Evolutionary conservation across 2,888 invertebrate species (phyloP), one percentile per base, ranked within the genome.

Genomic region (Apotomis betuletana): DNA sequence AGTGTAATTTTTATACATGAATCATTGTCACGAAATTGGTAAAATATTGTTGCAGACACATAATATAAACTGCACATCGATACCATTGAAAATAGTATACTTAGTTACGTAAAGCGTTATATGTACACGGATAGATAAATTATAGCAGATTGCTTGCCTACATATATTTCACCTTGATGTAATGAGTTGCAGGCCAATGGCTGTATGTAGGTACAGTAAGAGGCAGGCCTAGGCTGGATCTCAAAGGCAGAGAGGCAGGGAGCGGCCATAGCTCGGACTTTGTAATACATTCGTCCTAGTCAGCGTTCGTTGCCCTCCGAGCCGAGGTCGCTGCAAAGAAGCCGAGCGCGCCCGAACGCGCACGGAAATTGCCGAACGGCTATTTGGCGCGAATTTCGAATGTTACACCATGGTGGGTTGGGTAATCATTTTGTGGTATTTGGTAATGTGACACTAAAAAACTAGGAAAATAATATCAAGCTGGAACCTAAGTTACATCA

Each of bases 231-330:
- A 91, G 89, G 87, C 87, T 88, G 87, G 90, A 91, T 91, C 90
- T 92, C 85, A 86, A 86, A 88, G 87, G 87, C 89, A 87, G 84
- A 88, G 88, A 85, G 90, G 89, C 87, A 90, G 91, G 91, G 92
- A 90, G 90, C 88, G 91, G 90, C 87, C 87, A 85, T 85, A 83
- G 86, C 85, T 91, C 90, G 91, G 92, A 92, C 92, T 92, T 91
- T 91, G 91, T 92, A 92, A 91, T 91, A 89, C 90, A 89, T 90
- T 91, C 91, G 92, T 90, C 92, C 92, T 92, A 92, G 91, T 92
- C 88, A 90, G 90, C 91, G 92, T 88, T 88, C 91, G 90, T 93
- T 92, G 92, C 90, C 92, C 93, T 79, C 86, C 78, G 79, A 74
- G 41, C 77, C 91, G 92, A 92, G 92, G 92, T 89, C 92, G 90